Conservation (phyloP, 30 jellyfish, hydroid and myxozoan genomes). For the Haliclystus octoradiatus region DNA sequence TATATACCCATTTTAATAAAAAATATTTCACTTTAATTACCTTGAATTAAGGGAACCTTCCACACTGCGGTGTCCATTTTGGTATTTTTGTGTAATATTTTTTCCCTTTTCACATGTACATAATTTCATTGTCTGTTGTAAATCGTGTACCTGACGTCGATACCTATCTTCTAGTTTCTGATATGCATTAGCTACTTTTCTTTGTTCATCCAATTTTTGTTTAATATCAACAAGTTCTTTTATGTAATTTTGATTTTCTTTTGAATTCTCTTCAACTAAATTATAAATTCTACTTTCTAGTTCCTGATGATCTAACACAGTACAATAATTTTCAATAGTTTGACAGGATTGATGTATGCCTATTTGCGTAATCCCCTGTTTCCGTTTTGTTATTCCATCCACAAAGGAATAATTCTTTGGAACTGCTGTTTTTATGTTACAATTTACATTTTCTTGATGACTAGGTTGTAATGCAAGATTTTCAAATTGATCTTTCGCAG, state of each 20-base stretch:
- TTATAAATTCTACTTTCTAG: slow-evolving; percentile 9
- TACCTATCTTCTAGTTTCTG: slow-evolving; percentile 89
- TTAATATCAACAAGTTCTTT: slow-evolving; percentile 36
- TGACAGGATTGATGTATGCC: background rate
- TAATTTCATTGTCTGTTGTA: slow-evolving; percentile 33
- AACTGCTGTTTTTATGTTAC: background rate
- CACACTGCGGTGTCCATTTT: no score
- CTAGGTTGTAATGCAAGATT: background rate
- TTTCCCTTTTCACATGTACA: slow-evolving; percentile 78
- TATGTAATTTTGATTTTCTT: background rate
- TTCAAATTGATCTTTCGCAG: slow-evolving; percentile 13
- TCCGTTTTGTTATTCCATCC: background rate
- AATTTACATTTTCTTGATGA: background rate
- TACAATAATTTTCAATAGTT: background rate
- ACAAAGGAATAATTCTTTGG: background rate
- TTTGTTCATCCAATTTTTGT: slow-evolving; percentile 68
- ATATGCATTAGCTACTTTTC: slow-evolving; percentile 92
- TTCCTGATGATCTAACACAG: background rate
- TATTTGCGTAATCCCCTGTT: background rate
- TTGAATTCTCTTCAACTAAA: slow-evolving; percentile 12
- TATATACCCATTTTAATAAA: no score
- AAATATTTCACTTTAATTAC: no score
- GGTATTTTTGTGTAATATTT: no score
- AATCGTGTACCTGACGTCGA: slow-evolving; percentile 59
- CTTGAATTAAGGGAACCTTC: no score